Conservation (phyloP, 53 echinoderm and acorn worm species). For the Paracentrotus lividus region DNA sequence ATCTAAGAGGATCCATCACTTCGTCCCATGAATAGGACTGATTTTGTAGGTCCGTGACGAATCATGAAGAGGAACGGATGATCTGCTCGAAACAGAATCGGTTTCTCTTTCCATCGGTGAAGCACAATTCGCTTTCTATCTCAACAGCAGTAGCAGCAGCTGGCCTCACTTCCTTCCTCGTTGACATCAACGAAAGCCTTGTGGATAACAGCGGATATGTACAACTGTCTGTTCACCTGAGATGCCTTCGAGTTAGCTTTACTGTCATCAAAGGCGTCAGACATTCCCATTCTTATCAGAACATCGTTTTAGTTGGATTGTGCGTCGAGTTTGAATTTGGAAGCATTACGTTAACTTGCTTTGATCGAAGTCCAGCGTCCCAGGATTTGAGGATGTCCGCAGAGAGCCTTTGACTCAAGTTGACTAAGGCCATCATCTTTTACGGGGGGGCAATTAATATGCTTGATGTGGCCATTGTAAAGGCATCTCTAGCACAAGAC, state of each 20-base stretch:
- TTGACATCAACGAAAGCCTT: constrained; percentile 93
- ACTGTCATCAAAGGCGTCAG: constrained; percentile 72
- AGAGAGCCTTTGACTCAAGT: constrained; percentile 74
- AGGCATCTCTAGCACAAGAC: constrained; percentile 84
- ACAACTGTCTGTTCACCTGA: constrained; percentile 69
- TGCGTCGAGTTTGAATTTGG: constrained; percentile 88
- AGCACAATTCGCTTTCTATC: not conserved
- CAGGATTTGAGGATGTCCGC: constrained; percentile 65
- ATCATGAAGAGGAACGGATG: constrained; percentile 95
- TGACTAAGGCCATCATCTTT: constrained; percentile 73
- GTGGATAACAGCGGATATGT: constrained; percentile 80
- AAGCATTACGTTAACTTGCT: constrained; percentile 72
- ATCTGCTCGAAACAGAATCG: constrained; percentile 69
- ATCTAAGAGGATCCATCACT: too few relatives aligned
- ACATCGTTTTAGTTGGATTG: constrained; percentile 67
- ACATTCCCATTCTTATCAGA: constrained; percentile 84
- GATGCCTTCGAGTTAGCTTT: constrained; percentile 83
- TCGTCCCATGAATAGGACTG: constrained; percentile 79
- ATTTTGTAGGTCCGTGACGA: constrained; percentile 69
- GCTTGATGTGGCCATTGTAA: constrained; percentile 84
- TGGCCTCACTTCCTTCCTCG: constrained; percentile 95
- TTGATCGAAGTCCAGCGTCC: constrained; percentile 6
- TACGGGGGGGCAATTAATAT: constrained; percentile 80
- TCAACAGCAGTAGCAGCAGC: constrained; percentile 83
- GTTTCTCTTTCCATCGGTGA: not conserved